These are phyloP conservation scores for Dryococelus australis DNA, from an alignment of 2,888 invertebrate genomes.

Conservation along the genomic window DNA sequence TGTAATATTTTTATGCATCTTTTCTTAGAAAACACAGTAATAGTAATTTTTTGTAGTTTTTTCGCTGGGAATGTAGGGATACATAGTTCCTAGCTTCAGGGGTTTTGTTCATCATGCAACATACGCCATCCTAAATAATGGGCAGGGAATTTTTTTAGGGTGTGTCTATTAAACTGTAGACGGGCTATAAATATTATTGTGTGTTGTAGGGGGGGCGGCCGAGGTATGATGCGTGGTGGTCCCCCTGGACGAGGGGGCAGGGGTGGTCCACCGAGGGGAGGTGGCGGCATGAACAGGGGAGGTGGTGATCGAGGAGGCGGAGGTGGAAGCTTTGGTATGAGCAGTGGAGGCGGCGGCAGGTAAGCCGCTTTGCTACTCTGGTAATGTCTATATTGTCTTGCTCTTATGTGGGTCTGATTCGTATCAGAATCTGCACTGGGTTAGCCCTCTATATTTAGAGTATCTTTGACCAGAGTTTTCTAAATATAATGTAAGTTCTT, in stretches of 20 bases:
- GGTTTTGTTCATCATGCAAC: neutral
- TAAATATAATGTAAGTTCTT: too few relatives aligned
- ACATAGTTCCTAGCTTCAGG: neutral
- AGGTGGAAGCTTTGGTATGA: constrained; percentile 35
- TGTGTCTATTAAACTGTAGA: neutral
- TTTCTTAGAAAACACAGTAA: too few relatives aligned
- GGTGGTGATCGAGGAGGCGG: constrained; percentile 40
- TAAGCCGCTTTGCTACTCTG: neutral
- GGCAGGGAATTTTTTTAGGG: neutral
- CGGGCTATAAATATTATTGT: neutral
- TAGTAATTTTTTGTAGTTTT: too few relatives aligned
- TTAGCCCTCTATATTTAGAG: too few relatives aligned
- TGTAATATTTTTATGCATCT: too few relatives aligned
- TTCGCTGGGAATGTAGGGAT: too few relatives aligned
- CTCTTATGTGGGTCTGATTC: neutral
- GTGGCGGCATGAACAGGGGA: constrained; percentile 40
- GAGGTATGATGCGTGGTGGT: constrained; percentile 44
- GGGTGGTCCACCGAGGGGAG: constrained; percentile 40
- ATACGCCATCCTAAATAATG: too few relatives aligned
- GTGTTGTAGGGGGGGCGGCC: constrained; percentile 31
- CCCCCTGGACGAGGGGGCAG: constrained; percentile 41
- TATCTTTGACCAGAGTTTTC: too few relatives aligned
- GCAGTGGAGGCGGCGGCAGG: constrained; percentile 27
- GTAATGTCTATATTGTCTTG: neutral
- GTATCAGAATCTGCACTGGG: too few relatives aligned